Base-by-base conservation (phyloP, 2,113 vertebrate species). In the Strix uralensis region DNA sequence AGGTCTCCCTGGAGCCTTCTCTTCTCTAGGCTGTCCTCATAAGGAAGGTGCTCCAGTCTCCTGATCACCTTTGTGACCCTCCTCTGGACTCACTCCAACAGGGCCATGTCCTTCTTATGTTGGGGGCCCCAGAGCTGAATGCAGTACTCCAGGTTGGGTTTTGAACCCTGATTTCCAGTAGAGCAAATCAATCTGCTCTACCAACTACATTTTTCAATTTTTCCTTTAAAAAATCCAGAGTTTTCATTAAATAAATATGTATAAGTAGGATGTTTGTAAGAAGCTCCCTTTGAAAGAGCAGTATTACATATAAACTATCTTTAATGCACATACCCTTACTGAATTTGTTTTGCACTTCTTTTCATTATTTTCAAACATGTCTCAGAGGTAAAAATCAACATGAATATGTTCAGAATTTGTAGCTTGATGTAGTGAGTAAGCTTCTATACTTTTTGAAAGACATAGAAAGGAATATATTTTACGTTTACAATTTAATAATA, bases 341-440 rank as follows among this genome's bases (percentile, higher is more conserved):
- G 54, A 80, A 83, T 77, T 62, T 83, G 4, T 82, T 95, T 88
- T 92, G 46, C 8, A 42, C n/a, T 70, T 73, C 44, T 88, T 78
- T 93, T 87, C 83, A 14, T 29, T 67, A 67, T 88, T 92, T 96
- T 86, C 16, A 81, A 95, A 92, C 36, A n/a, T 52, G 12, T 78
- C 42, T 77, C 17, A 83, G 78, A 87, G 27, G 38, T 90, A 69
- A 72, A 86, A 93, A 49, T 73, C 52, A 81, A 65, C 52, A 65
- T 54, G 22, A 84, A 30, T 58, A 38, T 58, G 44, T 71, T 95
- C 55, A 75, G 36, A 90, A 65, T 91, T 66, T 90, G 40, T 70
- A 65, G 22, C 40, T 23, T 58, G 14, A 52, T 69, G 20, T 61
- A 32, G 22, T 94, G 69, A 80, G 30, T 70, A 91, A n/a, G 36